Percentiles rank a stretch among this genome's conserved stretches.
Evolutionary conservation across 1,140 invertebrate genomes (phyloP).

Genomic region (Mycetomoellerius zeteki): DNA sequence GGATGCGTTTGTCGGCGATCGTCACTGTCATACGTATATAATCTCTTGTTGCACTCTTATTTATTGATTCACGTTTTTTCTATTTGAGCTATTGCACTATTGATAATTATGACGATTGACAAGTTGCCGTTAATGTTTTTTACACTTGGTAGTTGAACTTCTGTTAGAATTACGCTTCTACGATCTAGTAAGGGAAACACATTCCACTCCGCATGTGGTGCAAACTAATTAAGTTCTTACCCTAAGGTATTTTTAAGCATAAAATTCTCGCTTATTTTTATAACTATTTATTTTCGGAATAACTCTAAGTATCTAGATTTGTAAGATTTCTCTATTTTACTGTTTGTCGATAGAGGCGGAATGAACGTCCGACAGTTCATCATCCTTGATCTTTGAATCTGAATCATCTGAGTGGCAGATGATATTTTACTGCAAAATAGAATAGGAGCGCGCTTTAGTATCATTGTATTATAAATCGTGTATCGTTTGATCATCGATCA

Average conservation of each 20-base stretch:
- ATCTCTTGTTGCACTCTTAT: constrained; percentile 86
- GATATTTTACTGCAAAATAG: neutral
- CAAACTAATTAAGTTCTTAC: constrained; percentile 83
- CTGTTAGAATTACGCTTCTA: constrained; percentile 84
- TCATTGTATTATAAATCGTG: constrained; percentile 4
- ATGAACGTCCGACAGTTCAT: constrained; percentile 45
- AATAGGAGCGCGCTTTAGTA: neutral
- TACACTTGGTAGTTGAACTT: constrained; percentile 81
- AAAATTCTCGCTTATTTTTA: constrained; percentile 86
- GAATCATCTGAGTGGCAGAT: neutral
- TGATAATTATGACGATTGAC: constrained; percentile 77
- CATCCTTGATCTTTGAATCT: constrained; percentile 26
- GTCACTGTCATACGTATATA: constrained; percentile 77
- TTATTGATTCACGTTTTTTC: constrained; percentile 82
- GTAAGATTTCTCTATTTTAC: constrained; percentile 69
- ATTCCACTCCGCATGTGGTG: constrained; percentile 85
- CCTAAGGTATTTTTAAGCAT: constrained; percentile 83
- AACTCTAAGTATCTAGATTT: constrained; percentile 76
- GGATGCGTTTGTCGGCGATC: constrained; percentile 27
- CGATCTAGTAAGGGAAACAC: constrained; percentile 84
- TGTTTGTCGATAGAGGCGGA: constrained; percentile 57
- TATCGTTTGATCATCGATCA: neutral
- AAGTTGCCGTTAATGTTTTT: constrained; percentile 83
- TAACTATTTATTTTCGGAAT: constrained; percentile 86
- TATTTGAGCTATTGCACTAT: constrained; percentile 81